Base-by-base conservation (phyloP, 2,888 invertebrate genomes). In the Tortrix viridana region DNA sequence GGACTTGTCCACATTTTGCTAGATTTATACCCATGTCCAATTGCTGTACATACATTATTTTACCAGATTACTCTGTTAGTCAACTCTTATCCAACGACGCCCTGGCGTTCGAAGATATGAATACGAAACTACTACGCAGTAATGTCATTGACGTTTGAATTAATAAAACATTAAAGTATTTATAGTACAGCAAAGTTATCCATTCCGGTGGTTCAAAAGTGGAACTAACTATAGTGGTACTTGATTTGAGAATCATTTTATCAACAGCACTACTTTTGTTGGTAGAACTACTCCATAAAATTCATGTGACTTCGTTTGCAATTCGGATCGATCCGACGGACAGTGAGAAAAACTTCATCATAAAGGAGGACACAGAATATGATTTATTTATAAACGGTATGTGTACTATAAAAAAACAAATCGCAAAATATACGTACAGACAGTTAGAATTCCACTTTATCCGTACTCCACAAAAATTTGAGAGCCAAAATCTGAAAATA, bases 1-100 rank as follows among this genome's bases (percentile, higher is more conserved):
- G 75, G 77, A 86, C 85, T 88, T 85, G 88, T 86, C 89, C 84
- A 86, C 90, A 86, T 89, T 85, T 63, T 80, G 81, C 79, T 72
- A 73, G 83, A 90, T 90, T 90, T 90, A 90, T 89, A 81, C 76
- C 75, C 76, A 67, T 65, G 71, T 72, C 73, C 80, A 77, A 81
- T 81, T 81, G 83, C 82, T 80, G 73, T 80, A 80, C 76, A 80
- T 81, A 82, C 79, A 78, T 79, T 79, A 79, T 80, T 73, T 77
- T 84, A 82, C 84, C 82, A 85, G 80, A 77, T 66, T 61, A 57
- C 60, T 64, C 54, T 64, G 18, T 58, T 48, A 32, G 47, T 66
- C 38, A 47, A 53, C 18, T 53, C n/a, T 6, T 12, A 44, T 55
- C 16, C 52, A 22, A 44, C 18, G 26, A 12, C 43, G 5, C n/a